phyloP scores from a whole-genome alignment of 35 echinoderm and acorn worm genomes.

The Apostichopus japonicus region DNA sequence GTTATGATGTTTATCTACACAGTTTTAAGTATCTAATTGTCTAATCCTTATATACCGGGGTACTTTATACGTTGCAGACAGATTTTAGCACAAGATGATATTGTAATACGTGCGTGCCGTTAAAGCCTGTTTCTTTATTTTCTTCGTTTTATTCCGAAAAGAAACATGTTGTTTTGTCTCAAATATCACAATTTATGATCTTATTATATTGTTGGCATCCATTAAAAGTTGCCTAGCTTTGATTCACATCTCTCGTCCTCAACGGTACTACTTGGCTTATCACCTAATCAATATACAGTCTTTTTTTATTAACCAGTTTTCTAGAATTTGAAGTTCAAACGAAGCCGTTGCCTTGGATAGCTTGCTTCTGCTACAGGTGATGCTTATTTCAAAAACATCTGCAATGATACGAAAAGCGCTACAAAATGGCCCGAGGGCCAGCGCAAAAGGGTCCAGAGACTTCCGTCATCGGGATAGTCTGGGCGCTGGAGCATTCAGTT shows the following conservation, averaged over 20 bases:
- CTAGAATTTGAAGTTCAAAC: slow-evolving; percentile 46
- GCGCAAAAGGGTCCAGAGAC: background rate
- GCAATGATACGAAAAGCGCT: slow-evolving; percentile 21
- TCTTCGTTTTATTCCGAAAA: no score
- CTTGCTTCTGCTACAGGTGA: slow-evolving; percentile 24
- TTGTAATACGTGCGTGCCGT: no score
- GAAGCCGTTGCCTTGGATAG: slow-evolving; percentile 21
- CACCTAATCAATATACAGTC: slow-evolving; percentile 24
- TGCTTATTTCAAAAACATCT: slow-evolving; percentile 19
- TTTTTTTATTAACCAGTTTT: slow-evolving; percentile 43
- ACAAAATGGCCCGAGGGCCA: slow-evolving; percentile 37
- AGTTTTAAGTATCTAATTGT: no score
- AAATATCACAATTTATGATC: no score
- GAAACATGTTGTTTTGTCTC: no score
- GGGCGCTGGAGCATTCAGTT: slow-evolving; percentile 26
- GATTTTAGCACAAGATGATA: no score
- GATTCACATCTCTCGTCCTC: slow-evolving; percentile 26
- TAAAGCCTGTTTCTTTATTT: no score
- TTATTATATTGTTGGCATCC: background rate
- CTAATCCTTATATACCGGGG: no score
- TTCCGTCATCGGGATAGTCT: slow-evolving; percentile 9
- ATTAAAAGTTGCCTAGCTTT: background rate
- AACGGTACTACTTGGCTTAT: background rate
- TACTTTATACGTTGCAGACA: no score
- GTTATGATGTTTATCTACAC: no score